phyloP scores from a whole-genome alignment of 2,113 vertebrate species.

The Varanus komodoensis region DNA sequence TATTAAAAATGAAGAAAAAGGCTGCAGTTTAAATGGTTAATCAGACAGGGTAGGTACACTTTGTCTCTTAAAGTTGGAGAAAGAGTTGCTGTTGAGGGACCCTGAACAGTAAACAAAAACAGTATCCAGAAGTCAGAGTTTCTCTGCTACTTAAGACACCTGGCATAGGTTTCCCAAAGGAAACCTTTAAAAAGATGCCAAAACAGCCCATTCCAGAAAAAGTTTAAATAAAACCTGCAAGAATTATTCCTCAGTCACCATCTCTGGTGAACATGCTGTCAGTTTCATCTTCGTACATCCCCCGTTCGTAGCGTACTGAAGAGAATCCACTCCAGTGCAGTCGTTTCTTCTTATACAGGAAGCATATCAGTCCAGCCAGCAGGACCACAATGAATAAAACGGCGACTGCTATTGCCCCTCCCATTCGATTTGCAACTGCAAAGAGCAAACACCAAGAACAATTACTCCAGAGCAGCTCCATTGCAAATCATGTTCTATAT shows the following conservation, averaged over 20 bases:
- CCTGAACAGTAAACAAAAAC: conserved; percentile 26
- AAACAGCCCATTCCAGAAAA: background rate
- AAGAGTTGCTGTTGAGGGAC: conserved; percentile 30
- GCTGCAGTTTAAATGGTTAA: conserved; percentile 22
- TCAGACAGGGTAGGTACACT: conserved; percentile 15
- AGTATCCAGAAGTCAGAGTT: conserved; percentile 39
- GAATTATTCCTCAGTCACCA: conserved; percentile 49
- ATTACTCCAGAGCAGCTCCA: background rate
- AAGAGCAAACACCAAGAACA: background rate
- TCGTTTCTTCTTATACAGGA: conserved; percentile 83
- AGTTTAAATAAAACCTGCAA: background rate
- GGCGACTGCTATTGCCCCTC: conserved; percentile 79
- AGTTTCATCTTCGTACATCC: conserved; percentile 85
- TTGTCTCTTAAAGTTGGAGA: conserved; percentile 25
- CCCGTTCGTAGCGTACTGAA: conserved; percentile 87
- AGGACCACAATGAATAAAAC: conserved; percentile 78
- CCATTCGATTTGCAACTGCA: conserved; percentile 79
- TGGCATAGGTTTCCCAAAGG: background rate
- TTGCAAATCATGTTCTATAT: background rate
- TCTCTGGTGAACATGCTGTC: conserved; percentile 80
- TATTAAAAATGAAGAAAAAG: background rate
- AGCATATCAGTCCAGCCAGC: conserved; percentile 67
- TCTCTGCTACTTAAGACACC: conserved; percentile 41
- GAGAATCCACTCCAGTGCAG: conserved; percentile 77
- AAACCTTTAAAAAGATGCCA: background rate